phyloP scores from a whole-genome alignment of 1,140 invertebrate genomes.

The Musca vetustissima region DNA sequence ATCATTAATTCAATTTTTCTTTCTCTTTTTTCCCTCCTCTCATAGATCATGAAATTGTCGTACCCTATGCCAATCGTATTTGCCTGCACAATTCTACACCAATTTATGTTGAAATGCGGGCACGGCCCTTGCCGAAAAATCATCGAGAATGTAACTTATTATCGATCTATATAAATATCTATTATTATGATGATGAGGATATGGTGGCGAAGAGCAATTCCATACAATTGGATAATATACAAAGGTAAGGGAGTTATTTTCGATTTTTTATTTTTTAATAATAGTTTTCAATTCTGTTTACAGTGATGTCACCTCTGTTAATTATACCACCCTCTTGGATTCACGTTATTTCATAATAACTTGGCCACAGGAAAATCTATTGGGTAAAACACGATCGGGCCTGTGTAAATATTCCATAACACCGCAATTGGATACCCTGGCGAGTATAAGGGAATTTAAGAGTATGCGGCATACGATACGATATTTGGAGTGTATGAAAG shows the following conservation, averaged over 20 bases:
- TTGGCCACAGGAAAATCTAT: conserved; percentile 43
- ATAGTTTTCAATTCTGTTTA: conserved; percentile 6
- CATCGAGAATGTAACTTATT: conserved; percentile 42
- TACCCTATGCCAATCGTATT: conserved; percentile 42
- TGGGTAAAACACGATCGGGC: conserved; percentile 44
- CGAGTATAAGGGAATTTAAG: conserved; percentile 52
- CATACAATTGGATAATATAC: conserved; percentile 48
- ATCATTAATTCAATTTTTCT: neutral
- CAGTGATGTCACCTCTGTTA: conserved; percentile 38
- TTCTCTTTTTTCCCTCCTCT: conserved; percentile 18
- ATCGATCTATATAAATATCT: conserved; percentile 48
- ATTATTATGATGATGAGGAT: conserved; percentile 50
- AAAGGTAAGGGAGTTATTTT: conserved; percentile 43
- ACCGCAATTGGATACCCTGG: conserved; percentile 46
- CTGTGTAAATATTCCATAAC: conserved; percentile 53
- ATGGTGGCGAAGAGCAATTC: conserved; percentile 43
- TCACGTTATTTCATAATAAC: conserved; percentile 52
- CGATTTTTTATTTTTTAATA: neutral
- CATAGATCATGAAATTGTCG: conserved; percentile 41
- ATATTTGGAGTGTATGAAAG: conserved; percentile 43
- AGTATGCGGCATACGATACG: conserved; percentile 42
- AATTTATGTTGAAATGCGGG: conserved; percentile 50
- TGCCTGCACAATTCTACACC: conserved; percentile 48
- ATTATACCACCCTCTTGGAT: conserved; percentile 45
- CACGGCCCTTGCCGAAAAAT: conserved; percentile 38